A percentile compares a stretch with the other conserved stretches of the same genome.
Conservation (phyloP, 2,113 vertebrate genomes). For the Pterocles orientalis region DNA sequence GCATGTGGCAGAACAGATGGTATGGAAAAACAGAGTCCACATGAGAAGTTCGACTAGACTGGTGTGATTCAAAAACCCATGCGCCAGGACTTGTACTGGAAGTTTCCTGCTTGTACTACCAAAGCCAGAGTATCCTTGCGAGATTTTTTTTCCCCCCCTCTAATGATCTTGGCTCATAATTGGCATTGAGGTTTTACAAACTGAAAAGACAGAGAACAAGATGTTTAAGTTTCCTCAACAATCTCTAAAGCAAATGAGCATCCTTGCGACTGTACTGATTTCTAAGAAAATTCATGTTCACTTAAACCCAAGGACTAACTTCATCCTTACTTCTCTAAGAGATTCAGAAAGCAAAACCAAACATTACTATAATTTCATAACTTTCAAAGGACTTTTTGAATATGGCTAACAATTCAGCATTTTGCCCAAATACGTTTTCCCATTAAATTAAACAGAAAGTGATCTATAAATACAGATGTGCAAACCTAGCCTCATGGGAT, state of each 20-base stretch:
- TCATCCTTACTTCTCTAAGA: not conserved
- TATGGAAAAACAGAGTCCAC: not conserved
- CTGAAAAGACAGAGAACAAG: not conserved
- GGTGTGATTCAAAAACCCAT: fast-evolving
- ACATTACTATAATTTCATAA: not conserved
- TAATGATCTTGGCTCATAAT: not conserved
- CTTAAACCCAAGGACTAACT: not conserved
- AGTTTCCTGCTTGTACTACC: not conserved
- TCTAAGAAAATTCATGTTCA: not conserved
- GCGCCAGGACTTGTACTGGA: not conserved
- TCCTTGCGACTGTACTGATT: not conserved
- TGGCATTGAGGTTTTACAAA: not conserved
- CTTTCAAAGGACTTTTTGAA: not conserved
- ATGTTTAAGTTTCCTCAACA: not conserved
- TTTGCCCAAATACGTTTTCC: not conserved
- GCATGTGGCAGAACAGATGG: fast-evolving
- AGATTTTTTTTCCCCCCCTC: not conserved
- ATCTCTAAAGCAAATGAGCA: not conserved
- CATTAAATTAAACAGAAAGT: not conserved
- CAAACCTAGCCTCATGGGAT: not conserved
- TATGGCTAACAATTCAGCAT: not conserved
- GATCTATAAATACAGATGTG: not conserved
- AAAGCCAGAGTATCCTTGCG: not conserved
- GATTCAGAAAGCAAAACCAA: not conserved
- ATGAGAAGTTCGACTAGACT: fast-evolving